A percentile compares a stretch with the other conserved stretches of the same genome.
Evolutionary conservation across 2,888 invertebrate genomes (phyloP).

Genomic region (Megaustenia siamemsis): DNA sequence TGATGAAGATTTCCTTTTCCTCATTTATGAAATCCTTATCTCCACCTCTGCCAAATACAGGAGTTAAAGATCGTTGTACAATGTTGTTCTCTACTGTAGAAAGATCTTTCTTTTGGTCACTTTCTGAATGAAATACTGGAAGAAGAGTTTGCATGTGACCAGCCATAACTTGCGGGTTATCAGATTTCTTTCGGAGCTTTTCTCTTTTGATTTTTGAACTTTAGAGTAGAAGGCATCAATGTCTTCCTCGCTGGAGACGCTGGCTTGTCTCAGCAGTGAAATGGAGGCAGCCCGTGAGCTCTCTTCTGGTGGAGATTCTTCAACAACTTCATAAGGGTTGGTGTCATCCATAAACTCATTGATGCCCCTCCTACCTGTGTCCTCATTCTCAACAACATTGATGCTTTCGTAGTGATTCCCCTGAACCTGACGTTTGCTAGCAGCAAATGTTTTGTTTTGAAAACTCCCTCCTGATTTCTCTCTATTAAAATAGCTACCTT

Average conservation of each 20-base stretch:
- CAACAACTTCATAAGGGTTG: constrained; percentile 48
- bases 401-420: constrained; percentile 36
- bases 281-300: neutral
- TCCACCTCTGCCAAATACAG: neutral
- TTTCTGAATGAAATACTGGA: constrained; percentile 10
- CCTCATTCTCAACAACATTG: neutral
- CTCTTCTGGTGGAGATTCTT: constrained; percentile 11
- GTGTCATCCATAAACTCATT: constrained; percentile 29
- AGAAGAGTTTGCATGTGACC: neutral
- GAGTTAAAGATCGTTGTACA: neutral
- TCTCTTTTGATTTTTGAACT: constrained; percentile 56
- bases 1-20: constrained; percentile 21
- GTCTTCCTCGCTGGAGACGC: constrained; percentile 30
- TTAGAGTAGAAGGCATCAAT: constrained; percentile 57
- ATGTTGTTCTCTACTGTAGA: neutral
- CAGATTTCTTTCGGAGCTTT: neutral
- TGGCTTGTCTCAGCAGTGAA: neutral
- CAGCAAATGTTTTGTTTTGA: neutral
- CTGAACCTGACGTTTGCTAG: neutral
- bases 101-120: neutral
- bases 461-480: no score
- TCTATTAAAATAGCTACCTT: neutral
- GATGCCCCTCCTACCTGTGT: neutral
- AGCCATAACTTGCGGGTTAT: neutral
- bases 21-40: neutral